phyloP scores from a whole-genome alignment of 2,797 vertebrate genomes.

The Diceros bicornis region DNA sequence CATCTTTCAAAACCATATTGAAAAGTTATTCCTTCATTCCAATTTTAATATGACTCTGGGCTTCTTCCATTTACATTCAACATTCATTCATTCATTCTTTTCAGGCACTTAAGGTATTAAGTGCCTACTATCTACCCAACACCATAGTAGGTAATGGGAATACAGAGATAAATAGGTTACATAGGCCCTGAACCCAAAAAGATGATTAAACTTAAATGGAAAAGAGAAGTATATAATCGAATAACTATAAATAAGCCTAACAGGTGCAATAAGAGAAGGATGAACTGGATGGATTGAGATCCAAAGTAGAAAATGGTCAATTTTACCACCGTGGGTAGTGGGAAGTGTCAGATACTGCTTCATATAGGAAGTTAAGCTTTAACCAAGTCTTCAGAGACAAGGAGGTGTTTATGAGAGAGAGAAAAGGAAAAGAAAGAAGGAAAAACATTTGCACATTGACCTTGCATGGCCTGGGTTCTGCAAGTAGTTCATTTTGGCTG shows the following conservation, averaged over 20 bases:
- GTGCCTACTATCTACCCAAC: not conserved
- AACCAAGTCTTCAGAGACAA: not conserved
- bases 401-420: not conserved
- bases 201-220: slow-evolving; percentile 34
- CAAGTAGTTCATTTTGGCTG: not conserved
- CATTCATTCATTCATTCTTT: slow-evolving; percentile 24
- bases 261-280: not conserved
- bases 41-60: not conserved
- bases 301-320: not conserved
- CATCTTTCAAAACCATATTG: not conserved
- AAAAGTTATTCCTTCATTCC: slow-evolving; percentile 28
- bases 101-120: not conserved
- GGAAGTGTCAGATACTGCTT: not conserved
- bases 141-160: not conserved
- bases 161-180: slow-evolving; percentile 15
- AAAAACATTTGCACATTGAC: not conserved
- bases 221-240: not conserved
- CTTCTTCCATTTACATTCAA: not conserved
- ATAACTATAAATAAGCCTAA: not conserved
- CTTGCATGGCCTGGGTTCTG: not conserved
- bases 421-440: not conserved
- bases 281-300: not conserved
- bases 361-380: not conserved
- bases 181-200: not conserved
- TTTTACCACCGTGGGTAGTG: not conserved